Evolutionary conservation across 2,797 vertebrate species (phyloP).

Genomic region (Kryptopterus vitreolus): DNA sequence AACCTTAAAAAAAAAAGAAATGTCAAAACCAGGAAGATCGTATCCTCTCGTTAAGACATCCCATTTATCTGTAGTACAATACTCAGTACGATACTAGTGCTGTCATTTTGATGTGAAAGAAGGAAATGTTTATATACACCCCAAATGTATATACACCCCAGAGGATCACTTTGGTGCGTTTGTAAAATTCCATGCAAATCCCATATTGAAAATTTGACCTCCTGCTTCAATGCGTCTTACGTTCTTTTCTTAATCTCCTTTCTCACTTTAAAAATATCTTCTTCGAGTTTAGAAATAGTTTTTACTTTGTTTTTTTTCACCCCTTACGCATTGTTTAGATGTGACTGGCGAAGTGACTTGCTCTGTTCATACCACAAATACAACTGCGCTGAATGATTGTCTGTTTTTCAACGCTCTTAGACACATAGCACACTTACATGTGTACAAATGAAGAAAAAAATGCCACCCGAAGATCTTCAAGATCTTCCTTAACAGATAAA

Average conservation of each 20-base stretch:
- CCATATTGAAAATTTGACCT: conserved; percentile 13
- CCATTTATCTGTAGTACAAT: conserved; percentile 19
- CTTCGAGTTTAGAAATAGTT: conserved; percentile 62
- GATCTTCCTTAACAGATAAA: conserved; percentile 62
- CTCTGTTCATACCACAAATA: conserved; percentile 62
- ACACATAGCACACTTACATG: conserved; percentile 42
- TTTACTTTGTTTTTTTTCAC: conserved; percentile 55
- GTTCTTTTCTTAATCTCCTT: conserved; percentile 35
- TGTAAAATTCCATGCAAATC: conserved; percentile 43
- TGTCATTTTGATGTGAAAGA: conserved; percentile 8
- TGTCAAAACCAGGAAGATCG: conserved; percentile 23
- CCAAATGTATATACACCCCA: conserved; percentile 29
- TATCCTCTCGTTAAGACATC: conserved; percentile 6
- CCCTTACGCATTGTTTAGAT: conserved; percentile 56
- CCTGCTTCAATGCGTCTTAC: conserved; percentile 12
- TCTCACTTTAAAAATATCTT: conserved; percentile 34
- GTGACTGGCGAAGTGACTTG: conserved; percentile 47
- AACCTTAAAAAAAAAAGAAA: conserved; percentile 29
- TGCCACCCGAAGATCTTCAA: conserved; percentile 52
- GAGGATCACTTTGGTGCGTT: conserved; percentile 17
- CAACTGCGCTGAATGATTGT: conserved; percentile 74
- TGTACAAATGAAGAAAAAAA: conserved; percentile 31
- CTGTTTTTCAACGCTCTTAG: conserved; percentile 64
- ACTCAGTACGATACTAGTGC: conserved; percentile 17
- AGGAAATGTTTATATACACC: conserved; percentile 29